Evolutionary conservation across 2,797 vertebrate species (phyloP).

Genomic region (Meda fulgida): DNA sequence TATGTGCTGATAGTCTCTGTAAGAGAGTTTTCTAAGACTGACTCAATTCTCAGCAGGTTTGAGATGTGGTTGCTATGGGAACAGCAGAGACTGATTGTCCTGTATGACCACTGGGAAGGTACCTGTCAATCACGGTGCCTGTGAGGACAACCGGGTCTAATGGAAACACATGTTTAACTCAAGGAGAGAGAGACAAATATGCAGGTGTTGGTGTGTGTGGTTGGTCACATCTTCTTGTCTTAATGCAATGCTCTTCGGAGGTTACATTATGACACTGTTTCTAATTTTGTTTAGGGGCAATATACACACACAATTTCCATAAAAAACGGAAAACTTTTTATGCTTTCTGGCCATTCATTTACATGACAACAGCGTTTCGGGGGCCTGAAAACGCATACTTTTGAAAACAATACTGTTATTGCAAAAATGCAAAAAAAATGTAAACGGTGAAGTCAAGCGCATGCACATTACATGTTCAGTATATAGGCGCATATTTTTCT

Average conservation of each 20-base stretch:
- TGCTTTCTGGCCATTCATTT: background rate
- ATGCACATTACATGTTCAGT: background rate
- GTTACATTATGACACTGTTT: background rate
- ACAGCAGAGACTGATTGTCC: constrained; percentile 41
- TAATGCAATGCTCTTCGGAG: background rate
- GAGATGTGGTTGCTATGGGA: constrained; percentile 57
- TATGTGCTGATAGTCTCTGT: constrained; percentile 25
- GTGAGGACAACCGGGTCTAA: constrained; percentile 38
- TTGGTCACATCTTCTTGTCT: constrained; percentile 14
- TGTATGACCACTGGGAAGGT: constrained; percentile 46
- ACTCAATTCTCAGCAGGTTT: constrained; percentile 42
- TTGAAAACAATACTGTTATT: too few species aligned
- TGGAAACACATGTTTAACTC: constrained; percentile 41
- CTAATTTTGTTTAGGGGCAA: background rate
- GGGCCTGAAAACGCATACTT: background rate
- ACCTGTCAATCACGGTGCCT: constrained; percentile 54
- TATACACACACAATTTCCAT: background rate
- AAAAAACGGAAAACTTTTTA: background rate
- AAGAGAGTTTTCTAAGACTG: background rate
- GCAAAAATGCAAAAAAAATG: too few species aligned
- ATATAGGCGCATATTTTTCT: background rate
- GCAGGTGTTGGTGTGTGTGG: constrained; percentile 26
- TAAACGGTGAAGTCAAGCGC: background rate
- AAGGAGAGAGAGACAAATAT: background rate
- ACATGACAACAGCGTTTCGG: background rate